Evolutionary conservation across 2,888 invertebrate species (phyloP).

Genomic region (Lysandra coridon): DNA sequence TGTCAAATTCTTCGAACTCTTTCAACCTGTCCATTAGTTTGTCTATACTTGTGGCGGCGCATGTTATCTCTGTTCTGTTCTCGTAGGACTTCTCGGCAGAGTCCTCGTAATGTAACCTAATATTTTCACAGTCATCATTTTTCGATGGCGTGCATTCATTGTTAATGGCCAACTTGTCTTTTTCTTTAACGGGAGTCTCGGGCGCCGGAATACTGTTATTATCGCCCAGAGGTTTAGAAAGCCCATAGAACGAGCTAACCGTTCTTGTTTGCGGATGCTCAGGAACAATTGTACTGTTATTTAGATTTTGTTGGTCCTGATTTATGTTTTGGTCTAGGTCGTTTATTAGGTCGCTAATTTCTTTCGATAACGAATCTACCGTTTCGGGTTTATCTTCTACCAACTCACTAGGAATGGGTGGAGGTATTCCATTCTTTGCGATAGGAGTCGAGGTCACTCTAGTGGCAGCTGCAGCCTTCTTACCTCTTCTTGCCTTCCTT

Average conservation of each 20-base stretch:
- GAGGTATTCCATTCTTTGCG: constrained; percentile 47
- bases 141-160: constrained; percentile 68
- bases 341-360: constrained; percentile 73
- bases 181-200: constrained; percentile 68
- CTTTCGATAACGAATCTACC: constrained; percentile 69
- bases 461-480: constrained; percentile 64
- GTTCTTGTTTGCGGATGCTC: constrained; percentile 61
- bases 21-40: constrained; percentile 76
- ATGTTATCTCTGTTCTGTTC: constrained; percentile 61
- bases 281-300: constrained; percentile 45
- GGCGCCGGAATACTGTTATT: constrained; percentile 60
- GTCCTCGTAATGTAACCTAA: constrained; percentile 71
- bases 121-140: constrained; percentile 71
- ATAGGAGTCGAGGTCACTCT: constrained; percentile 44
- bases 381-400: constrained; percentile 68
- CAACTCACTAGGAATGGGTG: constrained; percentile 52
- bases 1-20: constrained; percentile 75
- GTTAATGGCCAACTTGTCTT: constrained; percentile 52
- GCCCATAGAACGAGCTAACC: constrained; percentile 64
- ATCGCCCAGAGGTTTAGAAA: constrained; percentile 63
- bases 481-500: constrained; percentile 70
- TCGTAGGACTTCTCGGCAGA: constrained; percentile 64
- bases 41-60: constrained; percentile 70
- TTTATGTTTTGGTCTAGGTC: constrained; percentile 70
- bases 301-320: constrained; percentile 55